Percentiles rank a stretch among this genome's conserved stretches.
These are phyloP conservation scores for Chloropsis hardwickii DNA, from an alignment of 2,113 vertebrate species.

Conservation along the genomic window DNA sequence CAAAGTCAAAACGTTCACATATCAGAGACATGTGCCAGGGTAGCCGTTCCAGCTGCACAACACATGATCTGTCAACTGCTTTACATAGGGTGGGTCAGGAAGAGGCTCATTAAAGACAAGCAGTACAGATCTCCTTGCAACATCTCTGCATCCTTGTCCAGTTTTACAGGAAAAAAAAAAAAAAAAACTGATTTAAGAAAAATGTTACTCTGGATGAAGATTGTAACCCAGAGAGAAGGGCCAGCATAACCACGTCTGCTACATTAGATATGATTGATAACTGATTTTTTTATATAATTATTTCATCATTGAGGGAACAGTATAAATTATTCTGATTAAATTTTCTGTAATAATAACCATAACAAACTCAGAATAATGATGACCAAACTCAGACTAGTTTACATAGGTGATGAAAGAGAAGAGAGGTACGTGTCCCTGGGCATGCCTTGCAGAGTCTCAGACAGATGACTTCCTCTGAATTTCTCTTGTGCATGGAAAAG, in stretches of 20 bases:
- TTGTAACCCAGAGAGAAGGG: neutral
- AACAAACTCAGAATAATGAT: neutral
- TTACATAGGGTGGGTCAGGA: conserved; percentile 65
- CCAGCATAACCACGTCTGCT: neutral
- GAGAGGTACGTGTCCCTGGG: neutral
- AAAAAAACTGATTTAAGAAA: conserved; percentile 43
- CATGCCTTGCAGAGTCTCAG: neutral
- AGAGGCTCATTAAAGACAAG: conserved; percentile 69
- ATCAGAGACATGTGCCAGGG: conserved; percentile 50
- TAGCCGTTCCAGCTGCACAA: conserved; percentile 50
- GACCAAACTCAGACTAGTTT: neutral
- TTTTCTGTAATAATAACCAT: neutral
- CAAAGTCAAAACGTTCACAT: conserved; percentile 43
- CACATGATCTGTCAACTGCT: conserved; percentile 68
- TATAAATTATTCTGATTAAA: neutral
- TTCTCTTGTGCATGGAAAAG: neutral
- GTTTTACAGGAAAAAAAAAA: conserved; percentile 7
- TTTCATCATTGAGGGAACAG: neutral
- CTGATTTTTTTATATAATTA: neutral
- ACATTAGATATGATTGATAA: neutral
- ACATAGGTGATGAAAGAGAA: neutral
- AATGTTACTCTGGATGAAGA: conserved; percentile 29
- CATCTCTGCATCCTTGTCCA: conserved; percentile 54
- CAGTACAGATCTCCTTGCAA: conserved; percentile 59
- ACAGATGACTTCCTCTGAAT: neutral